Evolutionary conservation across 2,888 invertebrate genomes (phyloP), one percentile per base, ranked within the genome.

Genomic region (Coecobrya sp.): DNA sequence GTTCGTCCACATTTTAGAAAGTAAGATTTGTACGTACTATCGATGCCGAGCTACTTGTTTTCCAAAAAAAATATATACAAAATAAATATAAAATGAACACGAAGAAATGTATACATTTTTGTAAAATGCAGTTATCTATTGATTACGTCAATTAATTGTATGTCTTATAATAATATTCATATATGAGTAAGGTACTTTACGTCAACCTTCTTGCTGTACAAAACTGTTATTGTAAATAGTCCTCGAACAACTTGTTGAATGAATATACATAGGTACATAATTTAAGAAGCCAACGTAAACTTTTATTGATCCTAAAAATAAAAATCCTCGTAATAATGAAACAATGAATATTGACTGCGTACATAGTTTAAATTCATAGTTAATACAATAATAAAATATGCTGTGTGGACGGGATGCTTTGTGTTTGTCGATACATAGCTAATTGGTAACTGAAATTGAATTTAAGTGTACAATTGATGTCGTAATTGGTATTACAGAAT

Each of bases 211-310:
- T 7, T 49, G 49, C 19, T 59, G 59, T 59, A 59, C 59, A 59
- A 59, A 59, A 49, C 19, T 59, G 59, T 59, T 59, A 19, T 22
- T 59, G 59, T 59, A 59, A 19, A 59, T 59, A 59, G 19, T 59
- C n/a, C 7, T 8, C n/a, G 19, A 59, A 8, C 5, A 13, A 49
- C 49, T 49, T 13, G 36, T 36, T 49, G 13, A 49, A 49, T 49
- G 49, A 13, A 13, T 49, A n/a, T 13, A 49, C 10, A 7, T 10
- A 3, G 1, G 49, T 13, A 49, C 11, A 49, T 49, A 13, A n/a
- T n/a, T 49, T 10, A 49, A 13, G 11, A 10, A 7, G 49, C 11
- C 13, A 13, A 49, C 10, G 49, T 7, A 49, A 49, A 3, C 10
- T 49, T 49, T 10, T 49, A 49, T 49, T 36, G 36, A 4, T 2